Percentiles rank a stretch among this genome's conserved stretches.
These are phyloP conservation scores for Chlorops oryzae DNA, from an alignment of 1,140 invertebrate genomes.

Conservation along the genomic window DNA sequence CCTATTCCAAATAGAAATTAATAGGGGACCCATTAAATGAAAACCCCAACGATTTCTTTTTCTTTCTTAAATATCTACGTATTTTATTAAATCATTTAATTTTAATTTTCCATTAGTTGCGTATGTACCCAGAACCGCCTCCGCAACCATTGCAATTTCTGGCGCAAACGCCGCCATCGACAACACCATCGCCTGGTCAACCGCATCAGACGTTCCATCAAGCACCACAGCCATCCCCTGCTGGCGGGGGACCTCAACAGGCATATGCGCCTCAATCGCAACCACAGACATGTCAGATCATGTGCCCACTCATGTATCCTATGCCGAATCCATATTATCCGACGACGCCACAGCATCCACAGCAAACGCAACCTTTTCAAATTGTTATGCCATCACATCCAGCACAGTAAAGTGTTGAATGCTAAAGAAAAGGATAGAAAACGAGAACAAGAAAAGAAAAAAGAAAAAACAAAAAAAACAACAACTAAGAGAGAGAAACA, in stretches of 20 bases:
- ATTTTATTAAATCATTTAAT: conserved; percentile 29
- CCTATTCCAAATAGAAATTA: no score
- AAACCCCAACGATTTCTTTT: no score
- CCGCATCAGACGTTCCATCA: conserved; percentile 56
- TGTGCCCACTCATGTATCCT: conserved; percentile 56
- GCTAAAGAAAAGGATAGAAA: background rate
- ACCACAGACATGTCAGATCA: conserved; percentile 50
- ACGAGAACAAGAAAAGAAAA: conserved; percentile 1
- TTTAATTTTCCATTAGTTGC: conserved; percentile 44
- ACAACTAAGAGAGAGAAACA: background rate
- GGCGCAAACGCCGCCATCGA: conserved; percentile 56
- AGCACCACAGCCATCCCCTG: conserved; percentile 54
- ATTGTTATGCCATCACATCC: conserved; percentile 43
- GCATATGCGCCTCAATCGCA: conserved; percentile 40
- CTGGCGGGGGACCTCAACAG: conserved; percentile 48
- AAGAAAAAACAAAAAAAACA: conserved; percentile 4
- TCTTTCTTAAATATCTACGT: no score
- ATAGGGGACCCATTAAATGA: no score
- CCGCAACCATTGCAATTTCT: conserved; percentile 57
- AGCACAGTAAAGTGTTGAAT: conserved; percentile 29
- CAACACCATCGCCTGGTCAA: conserved; percentile 59
- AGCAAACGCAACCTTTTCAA: conserved; percentile 37
- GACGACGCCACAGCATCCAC: conserved; percentile 39
- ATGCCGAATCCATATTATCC: conserved; percentile 36
- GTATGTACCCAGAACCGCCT: conserved; percentile 57